Evolutionary conservation across 2,888 invertebrate species (phyloP), one percentile per base, ranked within the genome.

Genomic region (Orchesella flavescens): DNA sequence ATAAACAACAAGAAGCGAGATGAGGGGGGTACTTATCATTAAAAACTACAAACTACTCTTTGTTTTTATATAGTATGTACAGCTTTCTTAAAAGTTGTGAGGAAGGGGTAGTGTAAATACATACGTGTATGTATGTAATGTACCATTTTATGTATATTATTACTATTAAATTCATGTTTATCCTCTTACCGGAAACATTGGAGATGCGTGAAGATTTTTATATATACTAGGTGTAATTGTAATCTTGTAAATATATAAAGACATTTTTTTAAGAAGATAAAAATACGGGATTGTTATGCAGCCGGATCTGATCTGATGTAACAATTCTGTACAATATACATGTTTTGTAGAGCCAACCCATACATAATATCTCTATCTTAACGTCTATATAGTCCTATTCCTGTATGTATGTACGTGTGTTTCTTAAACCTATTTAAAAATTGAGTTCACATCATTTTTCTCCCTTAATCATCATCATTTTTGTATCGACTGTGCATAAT

Each of bases 361-460:
- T 19, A 61, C 15, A 13, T 61, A 59, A 73, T n/a, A n/a, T n/a
- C n/a, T n/a, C n/a, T n/a, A 59, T 19, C 73, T 61, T 59, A 73
- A 61, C 34, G 34, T 34, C 34, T 34, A n/a, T n/a, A 73, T 59
- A 59, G 57, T 17, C n/a, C 57, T 61, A 73, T n/a, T 61, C 15
- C 76, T 65, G 65, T 76, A 76, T 66, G 66, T 17, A 66, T 68
- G 34, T 63, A 53, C 63, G 46, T 34, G 46, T 75, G 46, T 65
- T 63, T 34, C 73, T 73, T 72, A 80, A 80, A 73, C 43, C 83
- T 83, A 83, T 44, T 83, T 83, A 83, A 83, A 83, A 83, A 83
- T 83, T 83, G 83, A 83, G 83, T 83, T 83, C 66, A 83, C 71
- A 61, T 63, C 55, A 55, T 72, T 69, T 46, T 44, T 34, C 7